Evolutionary conservation across 2,888 invertebrate species (phyloP), one percentile per base, ranked within the genome.

Genomic region (Acleris holmiana): DNA sequence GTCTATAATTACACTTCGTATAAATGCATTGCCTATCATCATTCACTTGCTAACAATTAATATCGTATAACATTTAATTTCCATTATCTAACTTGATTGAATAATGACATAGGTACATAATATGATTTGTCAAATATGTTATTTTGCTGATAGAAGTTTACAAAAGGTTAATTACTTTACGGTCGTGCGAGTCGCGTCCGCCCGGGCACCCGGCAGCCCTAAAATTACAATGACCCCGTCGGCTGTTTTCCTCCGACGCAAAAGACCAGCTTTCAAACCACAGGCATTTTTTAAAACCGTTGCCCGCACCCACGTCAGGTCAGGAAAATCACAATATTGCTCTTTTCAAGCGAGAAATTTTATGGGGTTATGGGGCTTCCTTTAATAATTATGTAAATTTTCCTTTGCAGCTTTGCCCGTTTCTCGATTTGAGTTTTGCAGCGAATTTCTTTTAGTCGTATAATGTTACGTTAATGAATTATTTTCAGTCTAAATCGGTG

Each of bases 151-250:
- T 76, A 80, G 73, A 79, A 80, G 76, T 81, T 82, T 76, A 76
- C 74, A 83, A 82, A 80, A 76, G 80, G 86, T 85, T 86, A 86
- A 88, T 88, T 88, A 88, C 86, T 82, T 85, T 82, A 83, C 80
- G 82, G 82, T 76, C 80, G 82, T 77, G 72, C 75, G 78, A 73
- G 58, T 62, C 64, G 71, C 68, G 62, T 67, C 68, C 68, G 72
- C 77, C 77, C 82, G 60, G 46, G 50, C 61, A 67, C 55, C 55
- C 64, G 64, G 71, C 68, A 62, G 68, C 77, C 78, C 82, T 84
- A 82, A 85, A 88, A 87, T 88, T 84, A 85, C 82, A 86, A 84
- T 88, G 85, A 86, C 83, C 79, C 83, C 84, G 84, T 84, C 83
- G 79, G 82, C 83, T 76, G 79, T 76, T 73, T 75, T 75, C 75